phyloP scores from a whole-genome alignment of 2,113 vertebrate species.

The Tricholaema leucomelas region DNA sequence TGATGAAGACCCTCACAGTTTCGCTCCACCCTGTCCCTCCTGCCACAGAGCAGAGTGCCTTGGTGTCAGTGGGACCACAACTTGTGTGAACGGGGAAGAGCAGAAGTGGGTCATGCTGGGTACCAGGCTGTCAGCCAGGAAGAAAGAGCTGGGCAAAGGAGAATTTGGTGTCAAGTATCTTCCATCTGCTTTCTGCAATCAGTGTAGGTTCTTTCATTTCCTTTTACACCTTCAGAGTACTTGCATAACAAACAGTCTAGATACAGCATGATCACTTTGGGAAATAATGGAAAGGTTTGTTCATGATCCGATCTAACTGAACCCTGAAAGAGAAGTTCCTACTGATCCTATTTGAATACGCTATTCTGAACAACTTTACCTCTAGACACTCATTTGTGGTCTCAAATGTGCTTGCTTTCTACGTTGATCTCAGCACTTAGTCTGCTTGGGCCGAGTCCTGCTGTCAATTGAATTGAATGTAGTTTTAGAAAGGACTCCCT shows the following conservation, averaged over 20 bases:
- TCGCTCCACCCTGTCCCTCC: accelerated
- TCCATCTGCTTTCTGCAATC: neutral
- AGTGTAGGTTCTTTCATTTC: accelerated
- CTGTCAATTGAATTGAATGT: neutral
- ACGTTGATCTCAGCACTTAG: accelerated
- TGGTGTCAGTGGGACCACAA: accelerated
- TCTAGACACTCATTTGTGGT: neutral
- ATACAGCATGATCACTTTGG: accelerated
- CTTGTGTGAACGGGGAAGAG: neutral
- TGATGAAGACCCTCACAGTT: neutral
- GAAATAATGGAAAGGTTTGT: neutral
- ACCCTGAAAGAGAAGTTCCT: neutral
- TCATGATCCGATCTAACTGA: accelerated
- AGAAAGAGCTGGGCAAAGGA: too few relatives aligned
- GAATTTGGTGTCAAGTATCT: accelerated
- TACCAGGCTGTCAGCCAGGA: neutral
- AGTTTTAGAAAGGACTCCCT: neutral
- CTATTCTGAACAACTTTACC: neutral
- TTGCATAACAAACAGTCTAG: neutral
- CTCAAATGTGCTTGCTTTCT: neutral
- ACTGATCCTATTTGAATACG: accelerated
- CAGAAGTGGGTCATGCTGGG: accelerated
- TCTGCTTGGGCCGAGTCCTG: accelerated
- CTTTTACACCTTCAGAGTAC: neutral
- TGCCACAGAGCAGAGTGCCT: neutral